Evolutionary conservation across 2,113 vertebrate genomes (phyloP), one percentile per base, ranked within the genome.

Genomic region (Pachycephala philippinensis): DNA sequence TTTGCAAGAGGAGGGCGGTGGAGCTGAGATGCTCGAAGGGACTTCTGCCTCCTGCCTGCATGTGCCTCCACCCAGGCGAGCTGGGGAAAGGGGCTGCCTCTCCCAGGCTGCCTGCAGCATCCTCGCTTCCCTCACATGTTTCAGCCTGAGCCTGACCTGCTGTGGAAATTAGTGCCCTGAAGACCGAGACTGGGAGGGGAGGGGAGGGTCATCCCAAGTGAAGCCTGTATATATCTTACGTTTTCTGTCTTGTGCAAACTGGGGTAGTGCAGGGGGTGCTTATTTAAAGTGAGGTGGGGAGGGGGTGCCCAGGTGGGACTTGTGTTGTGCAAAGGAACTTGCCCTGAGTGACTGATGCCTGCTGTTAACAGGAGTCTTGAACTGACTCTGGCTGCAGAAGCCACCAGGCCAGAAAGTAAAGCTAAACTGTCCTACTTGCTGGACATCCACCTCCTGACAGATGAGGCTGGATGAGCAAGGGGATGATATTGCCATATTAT

Each of bases 181-280:
- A 78, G 91, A 77, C 75, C 17, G 54, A 81, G 78, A 77, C 84
- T 26, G 49, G 60, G 83, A 90, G 81, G 91, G 65, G 60, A 87
- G 65, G 92, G 76, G 54, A 71, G 61, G 82, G 74, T 70, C 42
- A 27, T 92, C 71, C 70, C 44, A 9, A 66, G 85, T 3, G 0
- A 87, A 77, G 95, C 84, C 85, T 96, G 96, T 97, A 97, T 93
- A 96, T 97, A 96, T 88, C 68, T 95, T 95, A 96, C 63, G 39
- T 93, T 93, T 94, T 91, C 76, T 96, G 95, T 96, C 89, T 95
- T 89, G 95, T 93, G 95, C 66, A 87, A 94, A 86, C 63, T 28
- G 95, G 95, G 92, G 83, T 89, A 61, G 53, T 79, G 82, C 85
- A 94, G 88, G 45, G 81, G 94, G 59, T 85, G 88, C 82, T 90